Percentiles rank a stretch among this genome's conserved stretches.
These are phyloP conservation scores for Amblyopsis rosae DNA, from an alignment of 2,113 vertebrate species.

Conservation along the genomic window DNA sequence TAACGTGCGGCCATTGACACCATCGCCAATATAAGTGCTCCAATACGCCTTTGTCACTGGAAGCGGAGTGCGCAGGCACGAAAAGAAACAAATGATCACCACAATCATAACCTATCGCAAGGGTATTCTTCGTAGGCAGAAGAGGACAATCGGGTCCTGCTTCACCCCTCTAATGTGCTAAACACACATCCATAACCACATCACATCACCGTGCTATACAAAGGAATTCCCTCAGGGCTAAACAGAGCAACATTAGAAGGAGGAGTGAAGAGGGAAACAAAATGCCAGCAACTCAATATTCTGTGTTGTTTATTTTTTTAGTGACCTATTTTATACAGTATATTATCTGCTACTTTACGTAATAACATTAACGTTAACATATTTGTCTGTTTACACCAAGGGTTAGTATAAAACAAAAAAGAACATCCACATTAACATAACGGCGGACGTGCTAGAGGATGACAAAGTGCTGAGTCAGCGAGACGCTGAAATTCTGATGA, in stretches of 20 bases:
- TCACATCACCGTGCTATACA: conserved; percentile 8
- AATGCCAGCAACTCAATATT: neutral
- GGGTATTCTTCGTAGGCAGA: conserved; percentile 26
- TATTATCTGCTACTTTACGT: too few species aligned
- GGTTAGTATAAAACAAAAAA: too few species aligned
- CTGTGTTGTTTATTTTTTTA: too few species aligned
- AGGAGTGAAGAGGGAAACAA: neutral
- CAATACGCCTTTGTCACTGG: conserved; percentile 65
- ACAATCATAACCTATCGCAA: conserved; percentile 63
- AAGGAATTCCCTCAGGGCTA: conserved; percentile 7
- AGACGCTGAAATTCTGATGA: conserved; percentile 48
- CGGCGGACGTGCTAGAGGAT: conserved; percentile 1
- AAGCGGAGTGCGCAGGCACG: conserved; percentile 48
- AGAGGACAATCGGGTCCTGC: conserved; percentile 33
- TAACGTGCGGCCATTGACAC: conserved; percentile 63
- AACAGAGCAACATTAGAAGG: neutral
- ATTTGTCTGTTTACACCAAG: too few species aligned
- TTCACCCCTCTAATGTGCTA: conserved; percentile 23
- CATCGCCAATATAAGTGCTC: conserved; percentile 54
- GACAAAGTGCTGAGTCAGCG: neutral
- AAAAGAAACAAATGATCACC: conserved; percentile 63
- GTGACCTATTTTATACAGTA: too few species aligned
- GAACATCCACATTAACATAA: too few species aligned
- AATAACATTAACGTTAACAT: too few species aligned
- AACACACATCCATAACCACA: conserved; percentile 20